phyloP scores from a whole-genome alignment of 35 echinoderm and acorn worm species.

The Ophioderma brevispina region DNA sequence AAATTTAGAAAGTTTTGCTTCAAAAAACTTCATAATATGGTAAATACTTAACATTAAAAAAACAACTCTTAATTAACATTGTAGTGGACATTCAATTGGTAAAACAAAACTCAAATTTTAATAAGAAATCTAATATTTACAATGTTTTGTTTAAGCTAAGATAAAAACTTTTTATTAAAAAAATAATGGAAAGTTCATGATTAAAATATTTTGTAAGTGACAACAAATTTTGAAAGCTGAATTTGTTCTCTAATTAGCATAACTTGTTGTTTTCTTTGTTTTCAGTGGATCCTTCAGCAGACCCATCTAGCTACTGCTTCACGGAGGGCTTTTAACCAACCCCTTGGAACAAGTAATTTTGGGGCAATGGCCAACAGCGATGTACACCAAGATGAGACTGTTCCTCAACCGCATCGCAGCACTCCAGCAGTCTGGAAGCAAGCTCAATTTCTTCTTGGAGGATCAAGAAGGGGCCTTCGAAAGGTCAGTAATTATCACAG shows the following conservation, averaged over 20 bases:
- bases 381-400: constrained; percentile 28
- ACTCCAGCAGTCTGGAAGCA: constrained; percentile 54
- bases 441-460: constrained; percentile 70
- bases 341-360: constrained; percentile 47
- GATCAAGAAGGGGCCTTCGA: constrained; percentile 63
- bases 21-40: too few relatives aligned
- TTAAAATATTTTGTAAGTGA: too few relatives aligned
- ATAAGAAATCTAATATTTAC: too few relatives aligned
- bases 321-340: constrained; percentile 34
- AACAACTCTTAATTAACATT: too few relatives aligned
- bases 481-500: constrained; percentile 69
- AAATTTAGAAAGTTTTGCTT: too few relatives aligned
- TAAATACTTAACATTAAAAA: too few relatives aligned
- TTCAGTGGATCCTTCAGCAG: neutral
- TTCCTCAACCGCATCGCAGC: constrained; percentile 54
- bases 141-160: too few relatives aligned
- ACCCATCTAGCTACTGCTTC: constrained; percentile 65
- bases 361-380: constrained; percentile 16
- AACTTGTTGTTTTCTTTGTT: neutral
- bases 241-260: neutral
- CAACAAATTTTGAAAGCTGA: too few relatives aligned
- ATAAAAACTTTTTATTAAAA: too few relatives aligned
- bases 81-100: too few relatives aligned
- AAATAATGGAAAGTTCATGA: too few relatives aligned
- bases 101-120: too few relatives aligned